Evolutionary conservation across 2,888 invertebrate genomes (phyloP).

Genomic region (Chalcosyrphus nemorum): DNA sequence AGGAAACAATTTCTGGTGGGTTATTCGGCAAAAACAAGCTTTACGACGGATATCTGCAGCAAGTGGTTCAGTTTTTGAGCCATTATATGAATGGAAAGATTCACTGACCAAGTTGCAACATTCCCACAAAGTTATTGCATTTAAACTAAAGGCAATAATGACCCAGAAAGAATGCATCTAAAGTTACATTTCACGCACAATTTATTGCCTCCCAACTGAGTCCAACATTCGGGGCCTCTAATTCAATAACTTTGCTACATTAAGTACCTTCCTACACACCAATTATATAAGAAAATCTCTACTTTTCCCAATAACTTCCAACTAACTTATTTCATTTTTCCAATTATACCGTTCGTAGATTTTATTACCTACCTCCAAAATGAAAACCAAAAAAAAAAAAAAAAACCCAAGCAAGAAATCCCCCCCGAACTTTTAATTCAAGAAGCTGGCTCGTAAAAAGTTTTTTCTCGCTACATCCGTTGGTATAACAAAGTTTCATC

Average conservation of each 20-base stretch:
- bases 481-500: not conserved
- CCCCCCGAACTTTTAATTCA: slow-evolving; percentile 66
- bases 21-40: too few species aligned
- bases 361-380: slow-evolving; percentile 45
- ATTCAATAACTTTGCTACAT: not conserved
- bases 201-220: not conserved
- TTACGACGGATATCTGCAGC: too few species aligned
- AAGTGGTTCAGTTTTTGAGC: too few species aligned
- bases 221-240: not conserved
- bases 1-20: too few species aligned
- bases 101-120: too few species aligned
- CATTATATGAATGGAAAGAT: too few species aligned
- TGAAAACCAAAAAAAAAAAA: not conserved
- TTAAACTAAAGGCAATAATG: too few species aligned
- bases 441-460: slow-evolving; percentile 62
- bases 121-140: too few species aligned
- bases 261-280: not conserved
- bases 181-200: not conserved
- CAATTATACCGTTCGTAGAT: slow-evolving; percentile 57
- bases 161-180: too few species aligned
- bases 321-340: slow-evolving; percentile 62
- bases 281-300: slow-evolving; percentile 21
- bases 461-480: not conserved
- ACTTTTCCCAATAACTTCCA: slow-evolving; percentile 54
- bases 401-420: too few species aligned